Evolutionary conservation across 2,797 vertebrate species (phyloP).

Genomic region (Decapterus maruadsi): DNA sequence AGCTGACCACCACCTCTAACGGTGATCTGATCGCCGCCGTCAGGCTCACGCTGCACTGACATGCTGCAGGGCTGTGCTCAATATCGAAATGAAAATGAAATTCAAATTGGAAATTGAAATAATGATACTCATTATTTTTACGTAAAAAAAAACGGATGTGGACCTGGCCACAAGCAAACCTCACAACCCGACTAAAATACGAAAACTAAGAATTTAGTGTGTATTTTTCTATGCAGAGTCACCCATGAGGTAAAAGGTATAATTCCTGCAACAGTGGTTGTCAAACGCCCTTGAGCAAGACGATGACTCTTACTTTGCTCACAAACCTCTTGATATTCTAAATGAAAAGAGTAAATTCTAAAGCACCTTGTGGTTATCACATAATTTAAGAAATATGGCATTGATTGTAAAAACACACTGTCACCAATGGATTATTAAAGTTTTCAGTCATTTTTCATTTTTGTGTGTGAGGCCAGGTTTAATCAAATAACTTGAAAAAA

Average conservation of each 20-base stretch:
- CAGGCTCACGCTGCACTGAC: neutral
- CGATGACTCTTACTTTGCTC: neutral
- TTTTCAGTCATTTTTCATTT: neutral
- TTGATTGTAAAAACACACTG: neutral
- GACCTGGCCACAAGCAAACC: neutral
- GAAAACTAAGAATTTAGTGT: neutral
- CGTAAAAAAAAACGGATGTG: neutral
- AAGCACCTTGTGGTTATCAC: neutral
- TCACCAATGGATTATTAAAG: neutral
- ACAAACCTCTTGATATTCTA: neutral
- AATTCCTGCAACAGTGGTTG: neutral
- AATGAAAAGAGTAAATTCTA: neutral
- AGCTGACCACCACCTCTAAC: conserved; percentile 50
- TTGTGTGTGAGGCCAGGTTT: neutral
- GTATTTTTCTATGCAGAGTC: neutral
- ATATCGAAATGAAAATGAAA: neutral
- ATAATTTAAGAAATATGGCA: neutral
- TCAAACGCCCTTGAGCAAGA: neutral
- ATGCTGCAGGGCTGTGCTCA: conserved; percentile 2
- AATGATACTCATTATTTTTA: neutral
- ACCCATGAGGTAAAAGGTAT: neutral
- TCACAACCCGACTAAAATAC: neutral
- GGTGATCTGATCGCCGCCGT: neutral
- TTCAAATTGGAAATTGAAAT: neutral
- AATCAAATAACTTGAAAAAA: neutral